Conservation (phyloP, 2,797 vertebrate species). For the Astyanax mexicanus region DNA sequence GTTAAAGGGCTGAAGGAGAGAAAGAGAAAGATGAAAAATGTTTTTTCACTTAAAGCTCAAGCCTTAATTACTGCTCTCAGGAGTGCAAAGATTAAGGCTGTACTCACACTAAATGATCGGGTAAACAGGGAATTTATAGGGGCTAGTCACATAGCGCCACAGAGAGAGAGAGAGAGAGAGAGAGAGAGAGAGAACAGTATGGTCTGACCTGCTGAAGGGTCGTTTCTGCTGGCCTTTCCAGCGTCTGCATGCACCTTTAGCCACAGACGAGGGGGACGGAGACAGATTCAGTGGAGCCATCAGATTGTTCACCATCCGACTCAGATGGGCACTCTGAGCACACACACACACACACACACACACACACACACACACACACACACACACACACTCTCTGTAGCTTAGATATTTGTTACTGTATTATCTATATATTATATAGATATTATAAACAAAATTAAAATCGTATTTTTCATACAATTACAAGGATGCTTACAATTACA, state of each 20-base stretch:
- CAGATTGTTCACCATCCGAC: constrained; percentile 90
- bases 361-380: too few relatives aligned
- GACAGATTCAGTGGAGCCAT: constrained; percentile 86
- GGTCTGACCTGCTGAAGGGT: constrained; percentile 71
- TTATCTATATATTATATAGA: too few relatives aligned
- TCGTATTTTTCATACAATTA: too few relatives aligned
- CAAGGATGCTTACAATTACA: too few relatives aligned
- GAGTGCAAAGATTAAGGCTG: too few relatives aligned
- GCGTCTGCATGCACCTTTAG: constrained; percentile 74
- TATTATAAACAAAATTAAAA: too few relatives aligned
- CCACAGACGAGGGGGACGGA: constrained; percentile 79
- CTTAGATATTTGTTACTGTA: too few relatives aligned
- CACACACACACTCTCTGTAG: too few relatives aligned
- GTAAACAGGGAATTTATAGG: background rate
- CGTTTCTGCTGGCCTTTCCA: constrained; percentile 76
- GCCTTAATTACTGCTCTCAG: background rate
- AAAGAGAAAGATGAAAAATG: background rate
- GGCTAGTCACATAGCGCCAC: background rate
- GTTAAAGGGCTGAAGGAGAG: constrained; percentile 48
- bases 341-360: constrained; percentile 44
- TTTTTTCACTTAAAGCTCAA: background rate
- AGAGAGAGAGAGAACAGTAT: background rate
- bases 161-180: background rate
- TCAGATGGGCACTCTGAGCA: constrained; percentile 92
- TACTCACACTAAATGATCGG: too few relatives aligned